Evolutionary conservation across 2,888 invertebrate genomes (phyloP).

Genomic region (Fabriciana adippe): DNA sequence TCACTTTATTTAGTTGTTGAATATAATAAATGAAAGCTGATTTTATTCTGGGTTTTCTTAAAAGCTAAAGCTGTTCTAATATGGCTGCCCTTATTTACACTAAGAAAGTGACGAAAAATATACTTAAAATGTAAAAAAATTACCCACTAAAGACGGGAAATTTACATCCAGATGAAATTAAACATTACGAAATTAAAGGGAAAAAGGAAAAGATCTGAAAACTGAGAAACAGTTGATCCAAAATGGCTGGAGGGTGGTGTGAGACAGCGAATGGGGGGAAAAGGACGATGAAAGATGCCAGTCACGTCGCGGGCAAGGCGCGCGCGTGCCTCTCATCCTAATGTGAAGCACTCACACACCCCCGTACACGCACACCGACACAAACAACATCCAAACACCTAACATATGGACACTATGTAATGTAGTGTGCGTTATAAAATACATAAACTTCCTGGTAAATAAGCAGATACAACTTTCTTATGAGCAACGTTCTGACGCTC

Average conservation of each 20-base stretch:
- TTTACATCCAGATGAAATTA: slow-evolving; percentile 61
- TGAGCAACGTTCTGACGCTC: slow-evolving; percentile 60
- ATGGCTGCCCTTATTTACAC: not conserved
- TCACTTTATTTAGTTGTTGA: not conserved
- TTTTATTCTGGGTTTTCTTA: not conserved
- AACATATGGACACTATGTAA: slow-evolving; percentile 52
- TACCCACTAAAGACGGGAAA: slow-evolving; percentile 35
- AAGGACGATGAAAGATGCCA: slow-evolving; percentile 79
- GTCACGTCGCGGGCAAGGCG: slow-evolving; percentile 80
- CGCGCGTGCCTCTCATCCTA: slow-evolving; percentile 79
- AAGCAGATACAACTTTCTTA: slow-evolving; percentile 76
- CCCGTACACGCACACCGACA: slow-evolving; percentile 59
- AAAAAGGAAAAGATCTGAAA: slow-evolving; percentile 73
- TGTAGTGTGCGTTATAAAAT: slow-evolving; percentile 64
- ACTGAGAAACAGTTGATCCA: slow-evolving; percentile 75
- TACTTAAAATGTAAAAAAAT: slow-evolving; percentile 16
- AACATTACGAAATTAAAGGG: slow-evolving; percentile 76
- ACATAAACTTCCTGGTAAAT: slow-evolving; percentile 80
- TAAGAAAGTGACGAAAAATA: not conserved
- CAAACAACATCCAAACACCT: slow-evolving; percentile 61
- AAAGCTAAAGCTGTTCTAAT: not conserved
- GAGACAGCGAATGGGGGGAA: slow-evolving; percentile 71
- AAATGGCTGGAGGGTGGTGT: slow-evolving; percentile 76
- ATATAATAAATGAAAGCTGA: not conserved
- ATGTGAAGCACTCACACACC: slow-evolving; percentile 74